Conservation (phyloP, 1,140 invertebrate genomes). For the Pogonomyrmex californicus region DNA sequence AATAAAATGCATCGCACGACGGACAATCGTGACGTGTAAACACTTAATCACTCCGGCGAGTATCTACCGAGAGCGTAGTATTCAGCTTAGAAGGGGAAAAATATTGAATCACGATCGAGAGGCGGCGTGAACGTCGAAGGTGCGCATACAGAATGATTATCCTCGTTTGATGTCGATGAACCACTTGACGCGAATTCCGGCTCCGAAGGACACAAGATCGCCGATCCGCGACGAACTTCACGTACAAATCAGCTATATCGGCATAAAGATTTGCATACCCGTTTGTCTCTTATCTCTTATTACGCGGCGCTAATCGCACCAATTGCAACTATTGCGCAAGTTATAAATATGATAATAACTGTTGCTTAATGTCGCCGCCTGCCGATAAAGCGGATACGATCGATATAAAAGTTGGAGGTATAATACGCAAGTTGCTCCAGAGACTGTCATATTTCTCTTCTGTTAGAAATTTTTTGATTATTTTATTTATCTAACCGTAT, state of each 20-base stretch:
- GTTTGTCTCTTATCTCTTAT: constrained; percentile 36
- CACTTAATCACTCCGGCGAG: constrained; percentile 43
- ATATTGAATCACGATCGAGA: constrained; percentile 56
- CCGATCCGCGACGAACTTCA: constrained; percentile 80
- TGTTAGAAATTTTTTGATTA: constrained; percentile 26
- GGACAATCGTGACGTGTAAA: constrained; percentile 39
- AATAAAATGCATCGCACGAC: constrained; percentile 47
- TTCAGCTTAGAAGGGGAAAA: constrained; percentile 24
- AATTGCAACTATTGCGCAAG: constrained; percentile 55
- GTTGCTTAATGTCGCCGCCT: constrained; percentile 44
- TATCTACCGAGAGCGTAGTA: not conserved
- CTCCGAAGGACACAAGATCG: constrained; percentile 82
- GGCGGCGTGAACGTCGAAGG: constrained; percentile 61
- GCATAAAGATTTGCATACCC: constrained; percentile 25
- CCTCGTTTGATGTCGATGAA: constrained; percentile 85
- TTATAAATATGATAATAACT: constrained; percentile 61
- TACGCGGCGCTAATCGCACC: constrained; percentile 43
- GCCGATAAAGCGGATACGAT: constrained; percentile 54
- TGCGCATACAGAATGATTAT: constrained; percentile 77
- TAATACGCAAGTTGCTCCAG: constrained; percentile 17
- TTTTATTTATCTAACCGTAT: not conserved
- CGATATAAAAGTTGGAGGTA: constrained; percentile 14
- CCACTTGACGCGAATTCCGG: constrained; percentile 81
- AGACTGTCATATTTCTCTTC: constrained; percentile 37
- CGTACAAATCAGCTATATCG: constrained; percentile 70